phyloP scores from a whole-genome alignment of 1,140 invertebrate genomes.

The Brachionus plicatilis region DNA sequence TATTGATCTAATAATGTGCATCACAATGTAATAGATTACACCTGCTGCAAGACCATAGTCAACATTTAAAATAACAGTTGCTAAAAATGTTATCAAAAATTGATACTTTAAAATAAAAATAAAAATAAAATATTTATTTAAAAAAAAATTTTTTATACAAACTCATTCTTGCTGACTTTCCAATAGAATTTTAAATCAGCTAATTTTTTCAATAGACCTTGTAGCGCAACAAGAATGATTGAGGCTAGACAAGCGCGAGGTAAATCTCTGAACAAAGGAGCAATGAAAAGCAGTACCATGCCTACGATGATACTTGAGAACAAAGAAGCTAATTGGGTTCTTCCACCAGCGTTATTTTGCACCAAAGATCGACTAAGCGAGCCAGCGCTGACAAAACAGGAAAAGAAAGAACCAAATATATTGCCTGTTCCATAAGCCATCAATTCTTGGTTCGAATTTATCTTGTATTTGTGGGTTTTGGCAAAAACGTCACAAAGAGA shows the following conservation, averaged over 20 bases:
- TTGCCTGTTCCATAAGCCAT: slow-evolving; percentile 58
- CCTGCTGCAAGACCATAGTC: slow-evolving; percentile 45
- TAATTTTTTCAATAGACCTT: slow-evolving; percentile 56
- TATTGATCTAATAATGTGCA: slow-evolving; percentile 48
- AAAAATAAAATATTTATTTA: background rate
- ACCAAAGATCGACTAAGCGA: slow-evolving; percentile 58
- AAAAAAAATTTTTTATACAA: background rate
- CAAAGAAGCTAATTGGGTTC: slow-evolving; percentile 49
- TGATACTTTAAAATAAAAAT: slow-evolving; percentile 41
- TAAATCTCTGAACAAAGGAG: slow-evolving; percentile 53
- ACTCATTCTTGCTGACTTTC: slow-evolving; percentile 52
- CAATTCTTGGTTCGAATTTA: slow-evolving; percentile 76
- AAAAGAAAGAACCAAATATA: slow-evolving; percentile 57
- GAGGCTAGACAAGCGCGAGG: slow-evolving; percentile 50
- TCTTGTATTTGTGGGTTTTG: slow-evolving; percentile 75
- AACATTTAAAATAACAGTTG: slow-evolving; percentile 41
- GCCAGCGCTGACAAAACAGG: slow-evolving; percentile 58
- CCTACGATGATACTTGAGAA: slow-evolving; percentile 50
- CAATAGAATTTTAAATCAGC: slow-evolving; percentile 47
- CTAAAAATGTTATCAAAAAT: slow-evolving; percentile 41
- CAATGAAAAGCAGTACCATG: slow-evolving; percentile 58
- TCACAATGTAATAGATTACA: slow-evolving; percentile 36
- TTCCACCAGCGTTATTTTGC: slow-evolving; percentile 56
- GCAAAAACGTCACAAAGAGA: slow-evolving; percentile 88
- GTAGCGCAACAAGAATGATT: slow-evolving; percentile 58